Conservation (phyloP, 1,140 invertebrate species). For the Drosophila kepulauana region DNA sequence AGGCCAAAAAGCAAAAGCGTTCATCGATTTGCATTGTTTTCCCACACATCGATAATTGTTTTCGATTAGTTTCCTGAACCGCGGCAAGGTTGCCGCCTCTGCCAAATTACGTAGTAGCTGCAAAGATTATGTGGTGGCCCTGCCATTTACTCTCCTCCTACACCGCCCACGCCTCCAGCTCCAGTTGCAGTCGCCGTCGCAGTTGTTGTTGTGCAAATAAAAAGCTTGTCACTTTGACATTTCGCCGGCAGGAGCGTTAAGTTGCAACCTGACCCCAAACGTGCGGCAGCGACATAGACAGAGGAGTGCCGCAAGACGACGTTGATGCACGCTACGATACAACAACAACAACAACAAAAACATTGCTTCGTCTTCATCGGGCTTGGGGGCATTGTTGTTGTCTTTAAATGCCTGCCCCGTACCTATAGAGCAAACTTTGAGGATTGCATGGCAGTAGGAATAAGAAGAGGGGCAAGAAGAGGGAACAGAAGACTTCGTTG, state of each 20-base stretch:
- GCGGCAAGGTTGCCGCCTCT: slow-evolving; percentile 43
- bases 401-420: slow-evolving; percentile 27
- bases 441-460: slow-evolving; percentile 23
- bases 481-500: background rate
- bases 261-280: slow-evolving; percentile 37
- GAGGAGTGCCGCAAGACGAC: slow-evolving; percentile 36
- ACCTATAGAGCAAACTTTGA: slow-evolving; percentile 29
- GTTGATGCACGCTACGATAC: slow-evolving; percentile 4
- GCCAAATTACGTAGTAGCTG: slow-evolving; percentile 37
- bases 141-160: slow-evolving; percentile 28
- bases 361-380: slow-evolving; percentile 24
- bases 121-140: slow-evolving; percentile 17
- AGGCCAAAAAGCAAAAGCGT: slow-evolving; percentile 6
- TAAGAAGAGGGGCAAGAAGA: background rate
- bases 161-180: background rate
- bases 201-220: slow-evolving; percentile 45
- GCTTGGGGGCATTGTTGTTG: slow-evolving; percentile 10
- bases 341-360: too few relatives aligned
- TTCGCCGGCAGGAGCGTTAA: slow-evolving; percentile 55
- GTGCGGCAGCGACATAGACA: slow-evolving; percentile 20
- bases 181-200: too few relatives aligned
- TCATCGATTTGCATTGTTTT: slow-evolving; percentile 39
- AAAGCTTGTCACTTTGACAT: slow-evolving; percentile 60
- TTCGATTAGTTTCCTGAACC: slow-evolving; percentile 37
- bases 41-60: slow-evolving; percentile 53